Evolutionary conservation across 2,113 vertebrate genomes (phyloP), one percentile per base, ranked within the genome.

Genomic region (Tichodroma muraria): DNA sequence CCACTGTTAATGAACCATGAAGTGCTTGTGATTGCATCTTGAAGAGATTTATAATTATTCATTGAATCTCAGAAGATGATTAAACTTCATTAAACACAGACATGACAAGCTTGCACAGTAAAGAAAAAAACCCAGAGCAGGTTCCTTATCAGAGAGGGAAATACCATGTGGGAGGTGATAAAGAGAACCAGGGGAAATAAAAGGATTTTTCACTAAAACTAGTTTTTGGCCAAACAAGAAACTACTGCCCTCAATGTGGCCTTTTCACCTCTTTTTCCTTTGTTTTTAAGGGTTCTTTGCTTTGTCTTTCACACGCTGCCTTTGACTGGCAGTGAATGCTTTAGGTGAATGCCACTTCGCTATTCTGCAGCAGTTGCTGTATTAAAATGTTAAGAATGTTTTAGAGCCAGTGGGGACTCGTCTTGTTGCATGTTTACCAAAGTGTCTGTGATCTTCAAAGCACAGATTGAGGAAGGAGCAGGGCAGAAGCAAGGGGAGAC

Each of bases 11-110:
- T 97, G 97, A 98, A 97, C 96, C 97, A 85, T 96, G 96, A 97
- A 97, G 95, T 85, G 90, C 91, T 94, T 96, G 97, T 98, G 98
- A 98, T 98, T 98, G 97, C 97, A 98, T 97, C 98, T 98, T 97
- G 96, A 98, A 97, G 96, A 97, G 97, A 98, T 98, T 98, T 97
- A 96, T 97, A 98, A 98, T 98, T 98, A 98, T 98, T 98, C 97
- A 97, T 96, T 78, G 92, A 96, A 98, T 97, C 97, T 97, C 87
- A 91, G 96, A 97, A 97, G 97, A 98, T 98, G 98, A 98, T 98
- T 98, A 98, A 98, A 97, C 97, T 97, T 97, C 97, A 97, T 98
- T 97, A 98, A 97, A 95, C 22, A 49, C 90, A 97, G 96, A 97
- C 96, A 97, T 94, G 97, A 98, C 95, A 97, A 97, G 97, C 87